phyloP scores from a whole-genome alignment of 2,888 invertebrate genomes.

The Branchellion lobata region DNA sequence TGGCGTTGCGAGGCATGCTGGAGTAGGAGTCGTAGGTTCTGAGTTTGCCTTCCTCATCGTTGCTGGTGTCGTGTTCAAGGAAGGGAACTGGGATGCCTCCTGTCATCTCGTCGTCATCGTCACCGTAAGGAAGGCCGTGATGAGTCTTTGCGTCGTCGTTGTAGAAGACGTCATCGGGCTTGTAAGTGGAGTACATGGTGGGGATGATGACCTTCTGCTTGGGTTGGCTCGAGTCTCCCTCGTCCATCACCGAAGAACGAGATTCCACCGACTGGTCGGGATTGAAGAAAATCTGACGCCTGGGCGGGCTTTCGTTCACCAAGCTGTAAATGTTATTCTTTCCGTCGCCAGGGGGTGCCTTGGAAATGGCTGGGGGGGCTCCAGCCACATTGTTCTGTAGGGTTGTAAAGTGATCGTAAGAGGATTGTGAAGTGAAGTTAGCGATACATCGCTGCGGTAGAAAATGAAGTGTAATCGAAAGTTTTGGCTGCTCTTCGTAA shows the following conservation, averaged over 20 bases:
- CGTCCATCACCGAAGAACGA: background rate
- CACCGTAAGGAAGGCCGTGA: background rate
- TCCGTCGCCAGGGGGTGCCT: too few relatives aligned
- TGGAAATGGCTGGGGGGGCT: too few relatives aligned
- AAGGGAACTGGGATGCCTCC: background rate
- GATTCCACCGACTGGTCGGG: background rate
- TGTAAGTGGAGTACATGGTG: conserved; percentile 15
- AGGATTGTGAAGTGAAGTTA: too few relatives aligned
- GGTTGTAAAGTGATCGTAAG: too few relatives aligned
- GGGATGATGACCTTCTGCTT: background rate
- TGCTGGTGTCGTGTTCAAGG: background rate
- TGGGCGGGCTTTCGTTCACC: background rate
- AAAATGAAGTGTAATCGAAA: too few relatives aligned
- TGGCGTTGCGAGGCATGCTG: conserved; percentile 6
- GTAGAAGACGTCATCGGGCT: background rate
- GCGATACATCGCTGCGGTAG: too few relatives aligned
- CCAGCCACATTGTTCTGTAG: background rate
- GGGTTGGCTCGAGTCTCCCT: background rate
- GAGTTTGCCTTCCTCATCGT: background rate
- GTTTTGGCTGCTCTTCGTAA: too few relatives aligned
- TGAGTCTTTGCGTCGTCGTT: conserved; percentile 2
- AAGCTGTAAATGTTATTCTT: too few relatives aligned
- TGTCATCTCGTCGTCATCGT: background rate
- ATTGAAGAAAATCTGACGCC: background rate
- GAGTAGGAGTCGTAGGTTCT: conserved; percentile 3